Evolutionary conservation across 2,888 invertebrate genomes (phyloP).

Genomic region (Eurytoma californica): DNA sequence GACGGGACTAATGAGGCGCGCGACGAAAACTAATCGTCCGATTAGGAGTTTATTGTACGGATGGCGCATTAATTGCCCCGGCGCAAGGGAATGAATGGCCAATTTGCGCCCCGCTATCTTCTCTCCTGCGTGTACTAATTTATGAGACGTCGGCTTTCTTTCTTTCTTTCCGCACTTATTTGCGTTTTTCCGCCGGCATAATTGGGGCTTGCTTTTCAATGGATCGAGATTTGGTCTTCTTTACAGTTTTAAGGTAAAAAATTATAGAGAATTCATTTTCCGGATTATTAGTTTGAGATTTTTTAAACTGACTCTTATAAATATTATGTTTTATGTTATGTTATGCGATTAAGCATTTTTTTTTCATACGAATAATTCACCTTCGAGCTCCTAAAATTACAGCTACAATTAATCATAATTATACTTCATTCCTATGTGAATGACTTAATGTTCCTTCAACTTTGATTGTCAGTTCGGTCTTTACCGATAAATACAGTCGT

Average conservation of each 20-base stretch:
- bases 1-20: conserved; percentile 24
- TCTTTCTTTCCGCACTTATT: conserved; percentile 22
- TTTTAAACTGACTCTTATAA: no score
- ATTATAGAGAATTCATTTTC: no score
- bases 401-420: neutral
- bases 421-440: no score
- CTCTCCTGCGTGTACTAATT: conserved; percentile 30
- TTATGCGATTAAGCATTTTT: no score
- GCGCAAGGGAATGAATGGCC: conserved; percentile 36
- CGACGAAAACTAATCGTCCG: conserved; percentile 52
- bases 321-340: no score
- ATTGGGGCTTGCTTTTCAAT: conserved; percentile 3
- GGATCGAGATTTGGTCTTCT: neutral
- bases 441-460: neutral
- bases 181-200: conserved; percentile 24
- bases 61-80: conserved; percentile 39
- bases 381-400: conserved; percentile 16
- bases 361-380: no score
- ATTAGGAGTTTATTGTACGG: conserved; percentile 46
- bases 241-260: no score
- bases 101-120: conserved; percentile 26
- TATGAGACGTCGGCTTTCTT: conserved; percentile 25
- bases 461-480: neutral
- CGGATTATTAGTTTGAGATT: no score
- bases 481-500: conserved; percentile 2